Conservation (phyloP, 1,140 invertebrate species). For the Dysdera silvatica region DNA sequence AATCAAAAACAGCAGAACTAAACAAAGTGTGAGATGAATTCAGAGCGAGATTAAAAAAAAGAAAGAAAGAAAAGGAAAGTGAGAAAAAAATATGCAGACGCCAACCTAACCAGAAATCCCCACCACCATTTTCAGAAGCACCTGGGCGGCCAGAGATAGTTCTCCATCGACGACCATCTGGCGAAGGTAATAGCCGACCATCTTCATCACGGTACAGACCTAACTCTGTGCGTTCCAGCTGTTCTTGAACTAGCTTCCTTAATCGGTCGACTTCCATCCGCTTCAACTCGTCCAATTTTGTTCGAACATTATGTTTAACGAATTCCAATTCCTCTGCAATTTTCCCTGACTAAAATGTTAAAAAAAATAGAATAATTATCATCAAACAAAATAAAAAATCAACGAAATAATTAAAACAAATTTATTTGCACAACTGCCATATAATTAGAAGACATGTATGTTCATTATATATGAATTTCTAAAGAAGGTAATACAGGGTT, state of each 20-base stretch:
- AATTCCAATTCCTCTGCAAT: conserved; percentile 85
- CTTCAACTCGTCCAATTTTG: conserved; percentile 87
- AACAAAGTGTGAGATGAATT: not conserved
- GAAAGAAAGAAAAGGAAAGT: conserved; percentile 10
- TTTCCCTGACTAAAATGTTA: conserved; percentile 62
- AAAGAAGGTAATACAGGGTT: too few relatives aligned
- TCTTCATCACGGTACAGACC: conserved; percentile 31
- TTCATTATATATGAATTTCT: too few relatives aligned
- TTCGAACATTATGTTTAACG: conserved; percentile 76
- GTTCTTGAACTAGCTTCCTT: conserved; percentile 57
- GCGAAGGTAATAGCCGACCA: conserved; percentile 21
- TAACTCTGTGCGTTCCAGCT: conserved; percentile 49
- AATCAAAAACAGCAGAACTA: not conserved
- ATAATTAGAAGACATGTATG: too few relatives aligned
- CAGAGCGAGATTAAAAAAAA: conserved; percentile 1
- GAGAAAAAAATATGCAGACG: conserved; percentile 1
- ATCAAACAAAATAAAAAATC: too few relatives aligned
- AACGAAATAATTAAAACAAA: too few relatives aligned
- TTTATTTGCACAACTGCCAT: too few relatives aligned
- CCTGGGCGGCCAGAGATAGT: conserved; percentile 20
- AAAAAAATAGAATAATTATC: too few relatives aligned
- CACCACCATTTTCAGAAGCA: conserved; percentile 21
- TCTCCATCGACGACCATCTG: conserved; percentile 26
- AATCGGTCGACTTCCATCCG: conserved; percentile 73
- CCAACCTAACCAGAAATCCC: conserved; percentile 29